phyloP scores from a whole-genome alignment of 2,113 vertebrate species.

The Oxyruncus cristatus region DNA sequence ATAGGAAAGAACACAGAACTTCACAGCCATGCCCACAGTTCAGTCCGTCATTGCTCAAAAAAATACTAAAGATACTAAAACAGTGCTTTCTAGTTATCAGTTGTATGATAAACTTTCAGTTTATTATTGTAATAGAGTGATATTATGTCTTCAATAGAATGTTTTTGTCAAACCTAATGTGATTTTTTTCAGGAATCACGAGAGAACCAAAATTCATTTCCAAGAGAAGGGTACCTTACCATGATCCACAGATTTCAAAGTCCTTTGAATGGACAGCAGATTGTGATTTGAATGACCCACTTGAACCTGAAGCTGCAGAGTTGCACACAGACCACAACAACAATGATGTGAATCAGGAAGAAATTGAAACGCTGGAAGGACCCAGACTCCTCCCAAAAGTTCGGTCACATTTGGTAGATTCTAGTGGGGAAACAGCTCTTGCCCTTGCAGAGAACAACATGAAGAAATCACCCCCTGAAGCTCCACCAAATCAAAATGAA shows the following conservation, averaged over 20 bases:
- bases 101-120: neutral
- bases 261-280: conserved; percentile 78
- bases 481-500: neutral
- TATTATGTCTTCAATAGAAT: neutral
- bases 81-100: neutral
- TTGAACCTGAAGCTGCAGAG: conserved; percentile 35
- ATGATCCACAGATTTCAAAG: conserved; percentile 75
- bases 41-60: neutral
- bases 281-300: neutral
- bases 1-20: neutral
- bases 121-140: neutral
- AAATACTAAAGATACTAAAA: neutral
- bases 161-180: neutral
- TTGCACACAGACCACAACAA: conserved; percentile 5
- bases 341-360: conserved; percentile 42
- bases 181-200: conserved; percentile 76
- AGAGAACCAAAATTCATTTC: conserved; percentile 85
- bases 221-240: conserved; percentile 79
- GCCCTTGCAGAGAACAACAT: conserved; percentile 28
- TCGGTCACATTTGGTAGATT: conserved; percentile 32
- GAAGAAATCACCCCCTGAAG: neutral
- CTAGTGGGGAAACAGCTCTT: conserved; percentile 29
- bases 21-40: neutral
- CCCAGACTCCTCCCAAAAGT: conserved; percentile 46
- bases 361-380: conserved; percentile 48